These are phyloP conservation scores for Romanogobio albipinnatus DNA, from an alignment of 2,113 vertebrate species.

Conservation along the genomic window DNA sequence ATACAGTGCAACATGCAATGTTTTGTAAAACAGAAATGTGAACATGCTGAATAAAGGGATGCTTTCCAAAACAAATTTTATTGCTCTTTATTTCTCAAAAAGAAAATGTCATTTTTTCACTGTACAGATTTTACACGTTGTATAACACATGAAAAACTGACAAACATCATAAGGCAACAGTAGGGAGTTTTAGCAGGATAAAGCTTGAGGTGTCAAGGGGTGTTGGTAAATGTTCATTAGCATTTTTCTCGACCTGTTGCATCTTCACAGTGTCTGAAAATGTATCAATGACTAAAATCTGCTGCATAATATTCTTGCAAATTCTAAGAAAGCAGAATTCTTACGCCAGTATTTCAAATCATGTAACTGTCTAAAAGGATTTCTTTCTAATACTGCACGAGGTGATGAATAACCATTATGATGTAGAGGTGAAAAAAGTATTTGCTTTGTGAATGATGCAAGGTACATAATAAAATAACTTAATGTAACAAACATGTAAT, in stretches of 20 bases:
- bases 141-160: neutral
- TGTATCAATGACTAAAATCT: neutral
- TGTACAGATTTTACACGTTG: neutral
- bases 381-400: constrained; percentile 44
- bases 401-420: neutral
- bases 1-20: neutral
- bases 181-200: constrained; percentile 14
- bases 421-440: neutral
- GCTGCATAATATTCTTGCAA: neutral
- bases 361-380: neutral
- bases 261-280: constrained; percentile 19
- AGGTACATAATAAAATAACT: neutral
- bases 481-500: neutral
- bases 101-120: neutral
- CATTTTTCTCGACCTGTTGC: neutral
- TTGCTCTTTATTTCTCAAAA: constrained; percentile 35
- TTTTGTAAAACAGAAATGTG: neutral
- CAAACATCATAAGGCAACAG: constrained; percentile 55
- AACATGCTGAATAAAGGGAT: neutral
- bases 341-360: neutral
- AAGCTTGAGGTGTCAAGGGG: constrained; percentile 24
- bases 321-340: neutral
- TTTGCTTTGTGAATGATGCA: neutral
- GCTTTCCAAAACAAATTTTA: constrained; percentile 44
- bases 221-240: neutral